Conservation (phyloP, 1,140 invertebrate species). For the Temnothorax longispinosus region DNA sequence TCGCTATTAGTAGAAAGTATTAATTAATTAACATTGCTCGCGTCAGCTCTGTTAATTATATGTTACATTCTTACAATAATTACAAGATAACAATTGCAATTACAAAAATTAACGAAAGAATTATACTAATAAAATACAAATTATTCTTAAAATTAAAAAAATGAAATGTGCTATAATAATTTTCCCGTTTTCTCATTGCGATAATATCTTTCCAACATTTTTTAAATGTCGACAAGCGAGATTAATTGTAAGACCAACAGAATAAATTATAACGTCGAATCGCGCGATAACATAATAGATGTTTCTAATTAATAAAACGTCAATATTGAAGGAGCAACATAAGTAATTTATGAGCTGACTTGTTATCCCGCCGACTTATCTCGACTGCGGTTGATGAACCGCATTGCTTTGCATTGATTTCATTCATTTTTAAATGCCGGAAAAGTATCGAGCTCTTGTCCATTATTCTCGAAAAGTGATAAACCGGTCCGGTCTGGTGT, state of each 20-base stretch:
- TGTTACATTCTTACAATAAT: neutral
- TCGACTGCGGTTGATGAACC: slow-evolving; percentile 29
- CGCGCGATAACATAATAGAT: neutral
- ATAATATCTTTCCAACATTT: neutral
- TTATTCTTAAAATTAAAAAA: no score
- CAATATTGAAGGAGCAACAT: neutral
- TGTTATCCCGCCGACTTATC: slow-evolving; percentile 4
- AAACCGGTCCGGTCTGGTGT: neutral
- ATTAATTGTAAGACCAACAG: neutral
- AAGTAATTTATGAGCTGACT: neutral
- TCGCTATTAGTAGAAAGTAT: neutral
- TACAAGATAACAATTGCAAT: neutral
- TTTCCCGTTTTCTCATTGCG: neutral
- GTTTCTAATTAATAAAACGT: slow-evolving; percentile 11
- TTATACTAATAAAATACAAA: neutral
- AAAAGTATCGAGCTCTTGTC: neutral
- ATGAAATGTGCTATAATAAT: neutral
- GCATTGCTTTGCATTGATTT: slow-evolving; percentile 2
- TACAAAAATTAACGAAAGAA: neutral
- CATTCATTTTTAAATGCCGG: neutral
- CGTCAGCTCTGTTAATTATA: neutral
- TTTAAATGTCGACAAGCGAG: neutral
- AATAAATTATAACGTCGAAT: neutral
- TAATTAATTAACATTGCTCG: neutral
- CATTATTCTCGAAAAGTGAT: neutral